These are phyloP conservation scores for Siphamia tubifer DNA, from an alignment of 2,113 vertebrate species.

Conservation along the genomic window DNA sequence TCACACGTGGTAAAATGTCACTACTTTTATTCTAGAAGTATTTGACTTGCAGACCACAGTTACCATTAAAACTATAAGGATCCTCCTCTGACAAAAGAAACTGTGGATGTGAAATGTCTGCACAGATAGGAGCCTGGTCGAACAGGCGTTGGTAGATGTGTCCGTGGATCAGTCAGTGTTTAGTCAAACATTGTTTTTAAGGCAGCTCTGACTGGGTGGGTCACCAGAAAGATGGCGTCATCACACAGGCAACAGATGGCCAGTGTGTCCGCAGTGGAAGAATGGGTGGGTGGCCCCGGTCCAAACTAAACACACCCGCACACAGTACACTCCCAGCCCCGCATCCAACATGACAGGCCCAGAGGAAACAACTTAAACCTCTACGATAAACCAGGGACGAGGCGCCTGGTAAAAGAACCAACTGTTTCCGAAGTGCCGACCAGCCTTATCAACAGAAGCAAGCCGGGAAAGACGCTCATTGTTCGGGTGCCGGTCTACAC, in stretches of 20 bases:
- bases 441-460: slow-evolving; percentile 20
- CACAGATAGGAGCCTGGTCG: too few species aligned
- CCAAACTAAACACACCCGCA: slow-evolving; percentile 34
- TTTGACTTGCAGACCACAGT: too few species aligned
- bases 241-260: slow-evolving; percentile 77
- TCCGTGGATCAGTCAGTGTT: slow-evolving; percentile 22
- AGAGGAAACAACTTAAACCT: too few species aligned
- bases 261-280: slow-evolving; percentile 76
- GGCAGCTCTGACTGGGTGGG: slow-evolving; percentile 68
- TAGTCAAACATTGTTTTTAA: slow-evolving; percentile 43
- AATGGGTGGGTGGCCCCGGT: slow-evolving; percentile 64
- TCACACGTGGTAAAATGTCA: too few species aligned
- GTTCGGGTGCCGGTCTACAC: slow-evolving; percentile 44
- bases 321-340: neutral
- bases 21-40: too few species aligned
- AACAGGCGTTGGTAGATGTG: too few species aligned
- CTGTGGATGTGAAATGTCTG: too few species aligned
- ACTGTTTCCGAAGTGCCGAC: too few species aligned
- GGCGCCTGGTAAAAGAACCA: too few species aligned
- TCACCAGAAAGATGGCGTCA: slow-evolving; percentile 77
- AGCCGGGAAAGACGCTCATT: slow-evolving; percentile 52
- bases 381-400: too few species aligned
- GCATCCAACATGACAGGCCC: neutral
- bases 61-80: too few species aligned
- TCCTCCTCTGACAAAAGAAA: too few species aligned